Conservation (phyloP, 2,797 vertebrate genomes). For the Corythornis leucogaster region DNA sequence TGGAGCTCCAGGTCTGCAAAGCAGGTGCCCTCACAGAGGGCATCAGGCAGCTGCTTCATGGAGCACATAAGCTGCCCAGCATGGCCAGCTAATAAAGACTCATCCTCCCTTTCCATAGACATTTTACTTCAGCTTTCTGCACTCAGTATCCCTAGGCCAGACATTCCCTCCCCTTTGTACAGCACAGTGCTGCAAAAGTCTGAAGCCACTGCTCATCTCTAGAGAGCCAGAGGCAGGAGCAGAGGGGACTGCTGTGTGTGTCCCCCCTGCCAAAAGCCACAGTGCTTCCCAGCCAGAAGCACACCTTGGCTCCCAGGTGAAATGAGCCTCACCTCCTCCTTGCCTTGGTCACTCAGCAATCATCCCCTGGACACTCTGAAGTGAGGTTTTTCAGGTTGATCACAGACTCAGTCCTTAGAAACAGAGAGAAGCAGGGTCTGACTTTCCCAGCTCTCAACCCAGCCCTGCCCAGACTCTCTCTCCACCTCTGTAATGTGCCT, state of each 20-base stretch:
- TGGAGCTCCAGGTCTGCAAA: not conserved
- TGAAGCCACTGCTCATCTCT: not conserved
- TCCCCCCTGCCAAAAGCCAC: not conserved
- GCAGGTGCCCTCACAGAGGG: not conserved
- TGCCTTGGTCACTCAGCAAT: not conserved
- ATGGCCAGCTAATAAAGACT: not conserved
- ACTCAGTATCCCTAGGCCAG: not conserved
- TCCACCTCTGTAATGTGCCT: not conserved
- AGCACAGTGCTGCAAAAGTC: not conserved
- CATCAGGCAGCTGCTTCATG: not conserved
- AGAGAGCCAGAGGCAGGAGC: not conserved
- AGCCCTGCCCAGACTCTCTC: not conserved
- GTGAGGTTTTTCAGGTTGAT: not conserved
- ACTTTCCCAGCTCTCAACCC: not conserved
- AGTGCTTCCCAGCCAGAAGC: not conserved
- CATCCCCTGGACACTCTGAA: not conserved
- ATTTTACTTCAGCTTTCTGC: not conserved
- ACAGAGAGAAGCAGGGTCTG: not conserved
- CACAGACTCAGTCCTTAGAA: not conserved
- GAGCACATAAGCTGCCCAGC: not conserved
- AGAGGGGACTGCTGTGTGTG: rapidly evolving
- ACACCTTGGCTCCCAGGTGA: not conserved
- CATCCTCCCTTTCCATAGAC: not conserved
- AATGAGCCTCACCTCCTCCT: not conserved
- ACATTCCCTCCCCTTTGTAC: not conserved